Evolutionary conservation across 2,888 invertebrate species (phyloP), one percentile per base, ranked within the genome.

Genomic region (Philonicus albiceps): DNA sequence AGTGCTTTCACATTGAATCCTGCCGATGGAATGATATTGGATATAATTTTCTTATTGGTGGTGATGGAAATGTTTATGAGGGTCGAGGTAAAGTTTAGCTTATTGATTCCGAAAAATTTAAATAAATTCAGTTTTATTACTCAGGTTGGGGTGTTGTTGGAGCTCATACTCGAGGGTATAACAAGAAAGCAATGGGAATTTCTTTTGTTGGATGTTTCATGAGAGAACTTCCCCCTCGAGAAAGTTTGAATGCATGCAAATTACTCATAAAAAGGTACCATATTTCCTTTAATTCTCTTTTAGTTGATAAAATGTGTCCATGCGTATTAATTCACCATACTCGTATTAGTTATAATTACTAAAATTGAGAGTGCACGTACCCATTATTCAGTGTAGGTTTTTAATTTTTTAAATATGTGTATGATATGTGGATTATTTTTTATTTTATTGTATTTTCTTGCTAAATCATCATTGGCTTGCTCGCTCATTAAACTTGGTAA

Each of bases 31-130:
- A 91, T 88, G 94, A 94, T 87, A 93, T 93, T 31, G 92, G 91
- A 0, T 94, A 93, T 88, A 94, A 94, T 89, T 94, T 94, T 88
- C 88, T 94, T 13, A 91, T 94, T 84, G 94, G 94, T 40, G 93
- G 93, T 16, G 94, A 94, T 90, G 94, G 94, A 30, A 93, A 93
- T 73, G 91, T 93, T 0, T 94, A 94, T 88, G 93, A 94, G 90
- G 94, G 94, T 6, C 90, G 93, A 85, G 94, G 89, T 89, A 49
- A 72, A 5, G 8, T 31, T 22, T n/a, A n/a, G 3, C 3, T 40
- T 1, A 30, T 43, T 31, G 49, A 75, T 30, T 30, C 40, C 19
- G 73, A 31, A 49, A 75, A 3, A 30, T 73, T 73, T 89, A 72
- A 19, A 5, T 37, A 22, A 31, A 37, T 16, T 43, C 8, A 13